A percentile compares a stretch with the other conserved stretches of the same genome.
phyloP scores from a whole-genome alignment of 2,797 vertebrate genomes.

The Furcifer pardalis region DNA sequence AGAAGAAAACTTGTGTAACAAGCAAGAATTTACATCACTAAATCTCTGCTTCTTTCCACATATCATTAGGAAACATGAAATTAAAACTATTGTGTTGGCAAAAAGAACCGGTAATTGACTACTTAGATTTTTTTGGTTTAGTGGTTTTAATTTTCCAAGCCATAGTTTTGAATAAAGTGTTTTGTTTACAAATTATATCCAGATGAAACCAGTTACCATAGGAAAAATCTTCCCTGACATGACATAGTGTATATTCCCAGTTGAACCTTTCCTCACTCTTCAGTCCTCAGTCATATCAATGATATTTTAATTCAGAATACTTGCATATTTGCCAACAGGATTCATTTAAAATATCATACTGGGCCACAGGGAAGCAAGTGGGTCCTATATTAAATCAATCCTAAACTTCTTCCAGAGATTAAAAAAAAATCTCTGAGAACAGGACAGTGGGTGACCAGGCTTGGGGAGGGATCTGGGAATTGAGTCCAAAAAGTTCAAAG shows the following conservation, averaged over 20 bases:
- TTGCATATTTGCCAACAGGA: too few relatives aligned
- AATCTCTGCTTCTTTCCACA: not conserved
- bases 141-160: not conserved
- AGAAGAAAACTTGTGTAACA: too few relatives aligned
- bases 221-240: not conserved
- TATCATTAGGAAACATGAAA: not conserved
- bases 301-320: not conserved
- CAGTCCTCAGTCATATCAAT: not conserved
- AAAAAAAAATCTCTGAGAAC: too few relatives aligned
- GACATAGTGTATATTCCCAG: not conserved
- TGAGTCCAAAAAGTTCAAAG: too few relatives aligned
- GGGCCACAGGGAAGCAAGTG: too few relatives aligned
- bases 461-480: too few relatives aligned
- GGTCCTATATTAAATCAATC: too few relatives aligned
- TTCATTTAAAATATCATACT: too few relatives aligned
- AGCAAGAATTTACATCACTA: too few relatives aligned
- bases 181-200: not conserved
- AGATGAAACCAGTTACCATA: not conserved
- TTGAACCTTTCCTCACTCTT: not conserved
- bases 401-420: too few relatives aligned
- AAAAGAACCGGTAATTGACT: not conserved
- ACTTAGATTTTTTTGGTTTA: not conserved
- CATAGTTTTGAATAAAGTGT: not conserved
- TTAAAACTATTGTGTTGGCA: not conserved
- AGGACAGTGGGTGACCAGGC: too few relatives aligned